phyloP scores from a whole-genome alignment of 2,797 vertebrate species.

The Euphonia xanthogaster region DNA sequence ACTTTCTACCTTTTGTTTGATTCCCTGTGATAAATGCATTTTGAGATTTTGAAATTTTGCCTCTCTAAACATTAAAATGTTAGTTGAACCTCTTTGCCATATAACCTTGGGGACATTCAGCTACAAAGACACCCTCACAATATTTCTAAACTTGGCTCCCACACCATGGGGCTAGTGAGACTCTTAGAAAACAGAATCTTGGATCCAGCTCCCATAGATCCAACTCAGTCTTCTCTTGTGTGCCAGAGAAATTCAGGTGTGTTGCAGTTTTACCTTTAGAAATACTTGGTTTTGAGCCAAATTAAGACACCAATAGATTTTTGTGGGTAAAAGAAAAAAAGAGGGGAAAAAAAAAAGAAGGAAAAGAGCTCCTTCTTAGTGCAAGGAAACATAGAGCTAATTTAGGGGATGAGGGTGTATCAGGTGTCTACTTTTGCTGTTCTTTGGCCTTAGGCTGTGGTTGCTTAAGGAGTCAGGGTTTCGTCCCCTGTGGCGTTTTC shows the following conservation, averaged over 20 bases:
- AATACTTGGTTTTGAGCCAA: neutral
- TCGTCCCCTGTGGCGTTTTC: neutral
- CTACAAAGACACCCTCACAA: neutral
- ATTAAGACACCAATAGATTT: neutral
- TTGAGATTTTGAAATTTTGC: neutral
- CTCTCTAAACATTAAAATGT: neutral
- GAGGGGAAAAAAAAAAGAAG: accelerated
- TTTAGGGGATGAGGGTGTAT: neutral
- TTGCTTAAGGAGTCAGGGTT: neutral
- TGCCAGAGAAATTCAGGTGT: neutral
- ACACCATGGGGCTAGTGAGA: neutral
- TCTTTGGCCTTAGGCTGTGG: neutral
- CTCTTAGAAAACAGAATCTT: neutral
- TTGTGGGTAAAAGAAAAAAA: neutral
- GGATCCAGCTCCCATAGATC: neutral
- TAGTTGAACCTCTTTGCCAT: neutral
- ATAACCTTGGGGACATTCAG: neutral
- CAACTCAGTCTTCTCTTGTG: neutral
- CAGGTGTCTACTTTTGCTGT: neutral
- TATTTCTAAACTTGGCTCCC: neutral
- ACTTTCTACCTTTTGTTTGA: constrained; percentile 16
- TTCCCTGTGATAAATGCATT: neutral
- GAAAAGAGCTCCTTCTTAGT: neutral
- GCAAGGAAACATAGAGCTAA: neutral
- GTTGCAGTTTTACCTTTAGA: neutral